Evolutionary conservation across 2,797 vertebrate species (phyloP), one percentile per base, ranked within the genome.

Genomic region (Helostoma temminkii): DNA sequence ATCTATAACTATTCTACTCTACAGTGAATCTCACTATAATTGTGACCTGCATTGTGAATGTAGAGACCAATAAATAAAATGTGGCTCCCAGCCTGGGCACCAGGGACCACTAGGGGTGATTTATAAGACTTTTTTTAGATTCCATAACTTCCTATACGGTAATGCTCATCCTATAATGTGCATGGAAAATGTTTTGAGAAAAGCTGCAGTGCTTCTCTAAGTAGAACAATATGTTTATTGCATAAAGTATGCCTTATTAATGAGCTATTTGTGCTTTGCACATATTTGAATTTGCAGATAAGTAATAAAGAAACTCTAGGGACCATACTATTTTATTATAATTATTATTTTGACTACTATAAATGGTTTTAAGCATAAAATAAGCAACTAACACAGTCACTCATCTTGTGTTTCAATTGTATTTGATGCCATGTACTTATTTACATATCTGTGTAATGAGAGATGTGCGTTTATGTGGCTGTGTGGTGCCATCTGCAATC

Each of bases 301-400:
- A 42, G 14, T 68, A 52, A 45, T 8, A 26, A n/a, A 53, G 49
- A 2, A 5, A 14, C 66, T 65, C 45, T n/a, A 1, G 43, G 56
- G 71, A 66, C n/a, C 34, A 7, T 21, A 34, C 4, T 18, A 26
- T 59, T 58, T 59, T 75, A 63, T 68, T 67, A 49, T 53, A 48
- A 15, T 8, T 9, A 37, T 63, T 48, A 60, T 55, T 80, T 48
- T 56, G 14, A 68, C 55, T 65, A 37, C 24, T 14, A 19, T 36
- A 46, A 47, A 72, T 3, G 8, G 18, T 43, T 21, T 43, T 30
- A 36, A 53, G 48, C 16, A 9, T 53, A 19, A 74, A 50, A 50
- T 41, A 5, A 15, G 4, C 14, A 57, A 36, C 16, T 12, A 34
- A 34, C 32, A 34, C 32, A 10, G 32, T 10, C 12, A 34, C 3